These are phyloP conservation scores for Microplitis deprimator DNA, from an alignment of 2,888 invertebrate species.

Conservation along the genomic window DNA sequence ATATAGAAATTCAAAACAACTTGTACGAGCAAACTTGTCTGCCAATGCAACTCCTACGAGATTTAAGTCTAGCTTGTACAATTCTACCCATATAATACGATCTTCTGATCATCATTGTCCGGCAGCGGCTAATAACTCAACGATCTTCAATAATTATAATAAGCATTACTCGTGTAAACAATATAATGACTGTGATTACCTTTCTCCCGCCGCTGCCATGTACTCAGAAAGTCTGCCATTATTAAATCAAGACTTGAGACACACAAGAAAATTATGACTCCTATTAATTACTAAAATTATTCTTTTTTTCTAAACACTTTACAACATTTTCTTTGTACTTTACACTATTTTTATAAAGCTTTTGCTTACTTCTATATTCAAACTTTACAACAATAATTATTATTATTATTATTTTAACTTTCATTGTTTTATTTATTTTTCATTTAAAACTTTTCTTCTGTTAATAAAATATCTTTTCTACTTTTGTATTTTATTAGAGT, in stretches of 20 bases:
- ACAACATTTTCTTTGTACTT: not conserved
- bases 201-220: slow-evolving; percentile 7
- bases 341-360: not conserved
- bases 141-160: slow-evolving; percentile 17
- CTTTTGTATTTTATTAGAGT: not conserved
- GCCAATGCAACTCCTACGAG: not conserved
- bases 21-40: slow-evolving; percentile 24
- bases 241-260: slow-evolving; percentile 40
- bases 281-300: not conserved
- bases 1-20: slow-evolving; percentile 34
- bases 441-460: not conserved
- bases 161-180: slow-evolving; percentile 26
- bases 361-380: not conserved
- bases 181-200: slow-evolving; percentile 31
- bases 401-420: not conserved
- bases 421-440: slow-evolving; percentile 1
- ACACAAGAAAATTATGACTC: slow-evolving; percentile 23
- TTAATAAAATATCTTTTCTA: slow-evolving; percentile 25
- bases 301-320: not conserved
- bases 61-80: slow-evolving; percentile 27
- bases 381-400: no score
- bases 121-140: slow-evolving; percentile 25
- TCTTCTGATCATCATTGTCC: slow-evolving; percentile 32
- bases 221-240: slow-evolving; percentile 58
- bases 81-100: slow-evolving; percentile 30